phyloP scores from a whole-genome alignment of 2,888 invertebrate genomes.

The Thecocarcelia acutangulata region DNA sequence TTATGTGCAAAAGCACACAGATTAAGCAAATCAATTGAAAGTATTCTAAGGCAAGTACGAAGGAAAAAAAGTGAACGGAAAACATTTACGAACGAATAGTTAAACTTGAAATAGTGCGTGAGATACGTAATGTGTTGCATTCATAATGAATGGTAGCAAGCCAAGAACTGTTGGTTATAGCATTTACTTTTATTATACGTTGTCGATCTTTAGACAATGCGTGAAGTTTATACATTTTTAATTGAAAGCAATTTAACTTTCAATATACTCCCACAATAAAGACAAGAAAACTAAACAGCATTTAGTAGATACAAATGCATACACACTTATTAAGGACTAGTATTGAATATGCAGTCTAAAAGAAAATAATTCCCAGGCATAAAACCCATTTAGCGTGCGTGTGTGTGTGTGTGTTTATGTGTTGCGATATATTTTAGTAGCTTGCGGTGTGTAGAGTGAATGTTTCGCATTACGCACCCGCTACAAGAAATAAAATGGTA shows the following conservation, averaged over 20 bases:
- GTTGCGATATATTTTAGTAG: constrained; percentile 18
- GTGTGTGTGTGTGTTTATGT: constrained; percentile 9
- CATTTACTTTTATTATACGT: constrained; percentile 27
- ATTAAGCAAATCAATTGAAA: constrained; percentile 36
- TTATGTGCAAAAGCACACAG: not conserved
- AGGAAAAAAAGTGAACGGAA: not conserved
- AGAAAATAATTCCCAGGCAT: constrained; percentile 22
- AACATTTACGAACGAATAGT: constrained; percentile 1
- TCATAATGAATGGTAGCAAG: not conserved
- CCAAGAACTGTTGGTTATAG: constrained; percentile 3
- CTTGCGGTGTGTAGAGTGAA: constrained; percentile 57
- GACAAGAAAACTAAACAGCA: constrained; percentile 9
- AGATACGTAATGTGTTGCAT: not conserved
- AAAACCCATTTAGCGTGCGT: constrained; percentile 14
- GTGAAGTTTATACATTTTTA: constrained; percentile 75
- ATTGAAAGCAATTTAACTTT: constrained; percentile 80
- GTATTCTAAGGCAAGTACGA: not conserved
- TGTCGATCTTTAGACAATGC: constrained; percentile 55
- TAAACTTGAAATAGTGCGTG: constrained; percentile 61
- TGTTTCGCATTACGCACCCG: constrained; percentile 58
- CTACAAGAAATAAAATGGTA: constrained; percentile 34
- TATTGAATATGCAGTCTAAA: not conserved
- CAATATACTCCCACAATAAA: constrained; percentile 64
- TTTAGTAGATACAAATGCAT: no score
- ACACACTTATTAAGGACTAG: no score